Percentiles rank a stretch among this genome's conserved stretches.
These are phyloP conservation scores for Polypedilum vanderplanki DNA, from an alignment of 1,140 invertebrate species.

Conservation along the genomic window DNA sequence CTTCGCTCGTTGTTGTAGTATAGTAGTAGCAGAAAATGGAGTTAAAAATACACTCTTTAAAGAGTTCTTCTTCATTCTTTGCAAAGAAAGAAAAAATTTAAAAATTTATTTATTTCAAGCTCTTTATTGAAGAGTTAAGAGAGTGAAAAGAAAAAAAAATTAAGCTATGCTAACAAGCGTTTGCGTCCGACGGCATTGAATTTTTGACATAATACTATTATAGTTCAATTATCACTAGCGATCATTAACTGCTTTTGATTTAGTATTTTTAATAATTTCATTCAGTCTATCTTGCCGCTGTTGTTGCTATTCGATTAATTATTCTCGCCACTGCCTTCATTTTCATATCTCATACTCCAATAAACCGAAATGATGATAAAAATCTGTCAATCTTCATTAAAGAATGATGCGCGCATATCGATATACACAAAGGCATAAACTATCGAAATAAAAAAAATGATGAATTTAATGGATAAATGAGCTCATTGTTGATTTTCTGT, in stretches of 20 bases:
- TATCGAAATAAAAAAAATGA: no score
- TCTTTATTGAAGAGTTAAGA: background rate
- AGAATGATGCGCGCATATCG: slow-evolving; percentile 9
- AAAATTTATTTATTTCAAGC: background rate
- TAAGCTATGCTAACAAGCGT: background rate
- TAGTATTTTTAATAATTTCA: slow-evolving; percentile 20
- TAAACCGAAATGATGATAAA: slow-evolving; percentile 7
- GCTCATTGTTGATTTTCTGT: no score
- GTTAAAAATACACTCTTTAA: slow-evolving; percentile 8
- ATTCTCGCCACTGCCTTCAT: background rate
- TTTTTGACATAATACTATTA: slow-evolving; percentile 16
- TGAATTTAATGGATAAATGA: no score
- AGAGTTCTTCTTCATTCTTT: background rate
- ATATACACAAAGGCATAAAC: background rate
- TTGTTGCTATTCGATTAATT: background rate
- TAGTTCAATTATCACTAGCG: slow-evolving; percentile 19
- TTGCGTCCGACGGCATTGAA: background rate
- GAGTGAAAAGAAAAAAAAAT: background rate
- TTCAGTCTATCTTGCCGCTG: background rate
- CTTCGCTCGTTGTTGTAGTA: background rate
- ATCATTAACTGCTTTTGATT: slow-evolving; percentile 3
- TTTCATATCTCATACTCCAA: background rate
- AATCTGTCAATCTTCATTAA: slow-evolving; percentile 19
- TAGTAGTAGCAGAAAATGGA: slow-evolving; percentile 6
- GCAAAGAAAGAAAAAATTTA: background rate